Base-by-base conservation (phyloP, 1,140 invertebrate genomes). In the Ips typographus region DNA sequence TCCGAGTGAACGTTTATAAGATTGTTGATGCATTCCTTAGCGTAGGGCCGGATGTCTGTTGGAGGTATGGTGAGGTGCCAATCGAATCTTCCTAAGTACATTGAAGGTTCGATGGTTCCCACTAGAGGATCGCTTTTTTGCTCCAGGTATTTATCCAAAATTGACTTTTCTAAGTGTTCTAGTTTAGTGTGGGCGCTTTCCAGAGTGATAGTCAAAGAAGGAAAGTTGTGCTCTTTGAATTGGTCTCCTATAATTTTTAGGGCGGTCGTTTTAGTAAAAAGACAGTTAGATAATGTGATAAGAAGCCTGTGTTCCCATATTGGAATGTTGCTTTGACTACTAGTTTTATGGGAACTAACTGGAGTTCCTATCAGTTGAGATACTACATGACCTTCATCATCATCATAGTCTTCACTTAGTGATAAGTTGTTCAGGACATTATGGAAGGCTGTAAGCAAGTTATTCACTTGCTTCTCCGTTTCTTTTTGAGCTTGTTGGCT, bases 1-100 rank as follows among this genome's bases (percentile, higher is more conserved):
- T 98, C 94, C 6, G 94, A 91, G 82, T 96, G 94, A 4, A 98
- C 94, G 66, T 91, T 91, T 40, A 97, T 94, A 56, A 98, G 84
- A 82, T 95, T 95, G 71, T 94, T 91, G 37, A 97, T 86, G 65
- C 94, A 93, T 82, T 98, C 94, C 80, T 98, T 96, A 1, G 94
- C 90, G 74, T 98, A 98, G 0, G 92, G 93, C 53, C 93, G 83
- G 1, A 96, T 87, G 78, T 94, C 92, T 37, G 85, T 86, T 1
- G 90, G 89, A 66, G 88, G 85, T 66, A 88, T 84, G 73, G 90
- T 89, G 2, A 88, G 89, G 70, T 92, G 89, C 90, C 94, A 95
- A 74, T 93, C 91, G 78, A 96, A 93, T 51, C 89, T 84, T 1
- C 94, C 94, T 72, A 93, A 83, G 81, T 96, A 97, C 95, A 98